Evolutionary conservation across 2,888 invertebrate species (phyloP).

Genomic region (Yponomeuta cagnagella): DNA sequence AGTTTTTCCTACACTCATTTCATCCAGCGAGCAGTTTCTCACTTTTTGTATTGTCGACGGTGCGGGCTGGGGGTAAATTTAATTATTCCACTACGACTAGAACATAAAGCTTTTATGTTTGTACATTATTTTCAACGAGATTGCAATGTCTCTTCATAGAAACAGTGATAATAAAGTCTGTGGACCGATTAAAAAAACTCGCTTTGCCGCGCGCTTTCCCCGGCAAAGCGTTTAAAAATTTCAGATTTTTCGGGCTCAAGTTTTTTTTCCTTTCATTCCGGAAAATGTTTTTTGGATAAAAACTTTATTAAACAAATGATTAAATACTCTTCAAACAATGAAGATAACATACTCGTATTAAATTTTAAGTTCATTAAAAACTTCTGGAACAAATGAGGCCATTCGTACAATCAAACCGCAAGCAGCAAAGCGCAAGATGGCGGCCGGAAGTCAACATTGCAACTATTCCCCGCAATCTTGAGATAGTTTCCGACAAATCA

Average conservation of each 20-base stretch:
- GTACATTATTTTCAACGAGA: slow-evolving; percentile 31
- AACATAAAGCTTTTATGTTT: slow-evolving; percentile 39
- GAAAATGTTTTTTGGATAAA: too few relatives aligned
- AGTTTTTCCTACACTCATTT: slow-evolving; percentile 26
- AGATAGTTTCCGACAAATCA: background rate
- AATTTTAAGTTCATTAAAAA: background rate
- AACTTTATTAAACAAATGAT: too few relatives aligned
- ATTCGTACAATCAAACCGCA: background rate
- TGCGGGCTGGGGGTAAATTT: slow-evolving; percentile 28
- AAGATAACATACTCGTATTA: too few relatives aligned
- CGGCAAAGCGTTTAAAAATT: background rate
- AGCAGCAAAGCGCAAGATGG: background rate
- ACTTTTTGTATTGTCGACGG: slow-evolving; percentile 14
- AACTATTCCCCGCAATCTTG: background rate
- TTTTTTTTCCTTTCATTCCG: background rate
- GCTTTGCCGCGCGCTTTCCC: background rate
- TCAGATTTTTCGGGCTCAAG: background rate
- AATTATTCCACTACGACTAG: slow-evolving; percentile 35
- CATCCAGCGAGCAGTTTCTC: slow-evolving; percentile 14
- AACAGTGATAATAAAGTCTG: slow-evolving; percentile 4
- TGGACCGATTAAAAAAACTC: background rate
- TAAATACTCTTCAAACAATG: too few relatives aligned
- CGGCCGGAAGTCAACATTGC: background rate
- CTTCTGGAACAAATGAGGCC: background rate
- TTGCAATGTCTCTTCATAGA: slow-evolving; percentile 20